phyloP scores from a whole-genome alignment of 2,113 vertebrate genomes.

The Cromileptes altivelis region DNA sequence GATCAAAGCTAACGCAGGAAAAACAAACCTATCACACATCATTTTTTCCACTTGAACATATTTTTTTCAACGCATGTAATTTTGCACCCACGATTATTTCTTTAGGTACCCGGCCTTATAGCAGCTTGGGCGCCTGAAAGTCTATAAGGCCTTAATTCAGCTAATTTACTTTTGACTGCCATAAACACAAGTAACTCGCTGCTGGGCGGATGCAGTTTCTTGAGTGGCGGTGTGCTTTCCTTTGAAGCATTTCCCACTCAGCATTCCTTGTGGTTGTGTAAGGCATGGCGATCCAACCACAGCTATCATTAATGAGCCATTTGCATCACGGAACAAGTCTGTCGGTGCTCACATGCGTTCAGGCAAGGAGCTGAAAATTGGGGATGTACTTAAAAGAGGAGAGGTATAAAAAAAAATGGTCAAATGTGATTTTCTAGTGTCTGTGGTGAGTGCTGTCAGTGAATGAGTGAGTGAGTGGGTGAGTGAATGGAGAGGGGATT shows the following conservation, averaged over 20 bases:
- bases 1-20: slow-evolving; percentile 17
- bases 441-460: slow-evolving; percentile 47
- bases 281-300: slow-evolving; percentile 66
- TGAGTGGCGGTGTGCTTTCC: slow-evolving; percentile 55
- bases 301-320: slow-evolving; percentile 80
- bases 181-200: slow-evolving; percentile 60
- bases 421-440: slow-evolving; percentile 70
- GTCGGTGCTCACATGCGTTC: slow-evolving; percentile 45
- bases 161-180: slow-evolving; percentile 53
- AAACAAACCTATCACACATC: neutral
- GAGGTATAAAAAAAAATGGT: slow-evolving; percentile 26
- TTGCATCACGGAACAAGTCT: slow-evolving; percentile 71
- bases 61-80: neutral
- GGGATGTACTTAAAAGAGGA: slow-evolving; percentile 34
- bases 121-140: slow-evolving; percentile 30
- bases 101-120: neutral
- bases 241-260: slow-evolving; percentile 81
- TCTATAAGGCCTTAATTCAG: slow-evolving; percentile 51
- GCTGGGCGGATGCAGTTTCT: slow-evolving; percentile 66
- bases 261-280: slow-evolving; percentile 85
- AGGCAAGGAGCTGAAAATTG: slow-evolving; percentile 39
- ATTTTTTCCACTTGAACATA: neutral
- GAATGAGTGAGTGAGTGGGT: slow-evolving; percentile 54
- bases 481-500: slow-evolving; percentile 60
- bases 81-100: neutral